Evolutionary conservation across 92 coral and sea anemone species (phyloP).

Genomic region (Blastomussa wellsi): DNA sequence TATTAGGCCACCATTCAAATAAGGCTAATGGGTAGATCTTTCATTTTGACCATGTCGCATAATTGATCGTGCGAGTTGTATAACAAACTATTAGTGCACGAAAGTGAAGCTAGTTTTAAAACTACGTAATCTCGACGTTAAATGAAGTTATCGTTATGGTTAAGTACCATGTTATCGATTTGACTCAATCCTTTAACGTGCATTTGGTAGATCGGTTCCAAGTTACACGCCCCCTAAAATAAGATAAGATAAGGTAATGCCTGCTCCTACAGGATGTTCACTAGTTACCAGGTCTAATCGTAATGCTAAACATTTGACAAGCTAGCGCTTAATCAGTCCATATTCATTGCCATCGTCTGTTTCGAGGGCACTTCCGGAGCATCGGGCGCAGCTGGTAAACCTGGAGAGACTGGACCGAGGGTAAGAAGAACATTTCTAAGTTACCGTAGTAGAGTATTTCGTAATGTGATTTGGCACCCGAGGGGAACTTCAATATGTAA

Average conservation of each 20-base stretch:
- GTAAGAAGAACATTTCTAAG: slow-evolving; percentile 1
- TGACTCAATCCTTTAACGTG: not conserved
- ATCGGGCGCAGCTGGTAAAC: slow-evolving; percentile 21
- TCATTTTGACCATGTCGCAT: too few relatives aligned
- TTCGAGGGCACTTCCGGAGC: slow-evolving; percentile 23
- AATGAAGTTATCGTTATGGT: too few relatives aligned
- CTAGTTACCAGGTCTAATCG: not conserved
- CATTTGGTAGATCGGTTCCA: not conserved
- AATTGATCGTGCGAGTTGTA: too few relatives aligned
- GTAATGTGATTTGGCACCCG: too few relatives aligned
- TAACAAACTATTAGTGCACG: too few relatives aligned
- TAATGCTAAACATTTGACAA: not conserved
- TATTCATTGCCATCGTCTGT: not conserved
- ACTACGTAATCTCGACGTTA: too few relatives aligned
- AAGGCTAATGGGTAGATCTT: too few relatives aligned
- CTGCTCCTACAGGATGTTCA: not conserved
- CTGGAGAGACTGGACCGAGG: slow-evolving; percentile 28
- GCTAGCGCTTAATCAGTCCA: not conserved
- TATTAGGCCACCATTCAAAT: too few relatives aligned
- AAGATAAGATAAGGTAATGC: not conserved
- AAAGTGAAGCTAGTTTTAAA: too few relatives aligned
- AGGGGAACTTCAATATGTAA: too few relatives aligned
- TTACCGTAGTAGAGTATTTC: too few relatives aligned
- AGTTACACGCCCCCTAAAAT: not conserved
- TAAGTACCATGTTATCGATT: not conserved